These are phyloP conservation scores for Ctenosaura bakeri DNA, from an alignment of 2,797 vertebrate species.

Conservation along the genomic window DNA sequence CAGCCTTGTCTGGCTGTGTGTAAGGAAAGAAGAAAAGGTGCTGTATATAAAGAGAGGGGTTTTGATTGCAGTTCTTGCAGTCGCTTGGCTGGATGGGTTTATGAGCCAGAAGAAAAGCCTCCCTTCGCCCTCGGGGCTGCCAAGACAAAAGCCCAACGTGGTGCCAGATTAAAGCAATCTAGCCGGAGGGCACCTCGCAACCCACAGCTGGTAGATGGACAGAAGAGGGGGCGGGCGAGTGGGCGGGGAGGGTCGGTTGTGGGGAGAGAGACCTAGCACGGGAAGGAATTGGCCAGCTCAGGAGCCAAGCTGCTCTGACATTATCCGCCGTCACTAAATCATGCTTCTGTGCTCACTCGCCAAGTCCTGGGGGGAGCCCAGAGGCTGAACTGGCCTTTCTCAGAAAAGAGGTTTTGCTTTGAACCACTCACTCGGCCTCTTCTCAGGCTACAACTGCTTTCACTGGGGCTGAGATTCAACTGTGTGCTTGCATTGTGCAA, in stretches of 20 bases:
- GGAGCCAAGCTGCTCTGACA: not conserved
- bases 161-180: not conserved
- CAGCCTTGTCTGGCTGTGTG: not conserved
- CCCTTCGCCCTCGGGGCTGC: not conserved
- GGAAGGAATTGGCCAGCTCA: not conserved
- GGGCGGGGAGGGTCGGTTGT: not conserved
- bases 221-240: not conserved
- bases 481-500: no score
- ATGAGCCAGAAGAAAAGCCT: not conserved
- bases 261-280: conserved; percentile 1
- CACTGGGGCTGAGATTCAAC: no score
- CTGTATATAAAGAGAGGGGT: fast-evolving
- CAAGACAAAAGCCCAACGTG: not conserved
- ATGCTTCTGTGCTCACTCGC: not conserved
- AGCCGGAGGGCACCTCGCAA: not conserved
- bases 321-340: no score
- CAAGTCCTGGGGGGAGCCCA: not conserved
- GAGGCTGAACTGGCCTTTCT: not conserved
- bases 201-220: conserved; percentile 29
- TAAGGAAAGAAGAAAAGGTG: not conserved
- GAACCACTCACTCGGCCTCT: no score
- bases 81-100: conserved; percentile 37
- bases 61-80: not conserved
- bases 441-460: no score
- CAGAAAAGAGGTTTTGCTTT: not conserved